Percentiles rank a stretch among this genome's conserved stretches.
These are phyloP conservation scores for Hoplostethus atlanticus DNA, from an alignment of 2,797 vertebrate genomes.

Conservation along the genomic window DNA sequence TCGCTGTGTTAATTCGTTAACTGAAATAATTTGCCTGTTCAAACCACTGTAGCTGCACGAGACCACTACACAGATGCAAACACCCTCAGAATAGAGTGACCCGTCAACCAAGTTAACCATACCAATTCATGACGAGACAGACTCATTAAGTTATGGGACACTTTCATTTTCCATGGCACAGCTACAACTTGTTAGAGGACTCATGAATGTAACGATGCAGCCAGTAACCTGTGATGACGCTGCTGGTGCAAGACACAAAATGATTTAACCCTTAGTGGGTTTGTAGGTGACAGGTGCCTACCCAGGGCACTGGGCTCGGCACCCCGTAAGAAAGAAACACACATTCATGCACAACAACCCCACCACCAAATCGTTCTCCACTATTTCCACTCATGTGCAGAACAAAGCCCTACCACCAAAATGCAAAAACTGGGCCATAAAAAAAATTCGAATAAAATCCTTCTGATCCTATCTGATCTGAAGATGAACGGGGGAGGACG, in stretches of 20 bases:
- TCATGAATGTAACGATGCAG: background rate
- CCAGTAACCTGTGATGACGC: background rate
- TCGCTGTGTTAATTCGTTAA: too few relatives aligned
- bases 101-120: too few relatives aligned
- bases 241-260: background rate
- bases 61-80: too few relatives aligned
- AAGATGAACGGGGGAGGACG: conserved; percentile 16
- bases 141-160: background rate
- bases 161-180: background rate
- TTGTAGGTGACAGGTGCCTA: too few relatives aligned
- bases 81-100: too few relatives aligned
- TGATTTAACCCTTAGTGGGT: too few relatives aligned
- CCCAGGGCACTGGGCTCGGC: too few relatives aligned
- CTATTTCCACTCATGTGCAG: conserved; percentile 18
- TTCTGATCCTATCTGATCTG: conserved; percentile 31
- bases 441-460: conserved; percentile 15
- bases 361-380: conserved; percentile 23
- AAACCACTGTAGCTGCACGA: too few relatives aligned
- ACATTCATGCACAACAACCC: background rate
- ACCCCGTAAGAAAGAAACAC: too few relatives aligned
- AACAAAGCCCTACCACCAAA: conserved; percentile 10
- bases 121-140: background rate
- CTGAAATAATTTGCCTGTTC: too few relatives aligned
- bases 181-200: background rate
- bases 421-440: conserved; percentile 37